Evolutionary conservation across 2,888 invertebrate species (phyloP).

Genomic region (Oxystoma pomonae): DNA sequence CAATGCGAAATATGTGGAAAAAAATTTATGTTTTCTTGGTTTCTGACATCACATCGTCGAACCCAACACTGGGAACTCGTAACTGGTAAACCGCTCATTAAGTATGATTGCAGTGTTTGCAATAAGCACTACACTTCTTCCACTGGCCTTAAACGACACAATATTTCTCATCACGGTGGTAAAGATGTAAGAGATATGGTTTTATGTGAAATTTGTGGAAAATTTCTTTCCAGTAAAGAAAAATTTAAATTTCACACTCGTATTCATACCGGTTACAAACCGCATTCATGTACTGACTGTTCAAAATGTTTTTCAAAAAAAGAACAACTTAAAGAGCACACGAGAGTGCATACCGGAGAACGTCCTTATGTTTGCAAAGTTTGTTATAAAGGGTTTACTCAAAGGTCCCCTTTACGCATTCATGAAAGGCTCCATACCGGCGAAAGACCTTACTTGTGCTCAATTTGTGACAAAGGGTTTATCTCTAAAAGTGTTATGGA

Average conservation of each 20-base stretch:
- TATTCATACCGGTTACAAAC: conserved; percentile 45
- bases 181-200: not conserved
- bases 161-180: not conserved
- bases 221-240: conserved; percentile 13
- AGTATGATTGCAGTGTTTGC: not conserved
- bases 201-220: conserved; percentile 29
- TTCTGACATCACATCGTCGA: not conserved
- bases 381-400: conserved; percentile 58
- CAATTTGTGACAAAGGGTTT: conserved; percentile 33
- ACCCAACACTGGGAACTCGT: not conserved
- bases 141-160: not conserved
- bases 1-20: conserved; percentile 41
- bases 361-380: conserved; percentile 57
- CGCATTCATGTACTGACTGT: conserved; percentile 48
- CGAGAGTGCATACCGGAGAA: conserved; percentile 54
- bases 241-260: conserved; percentile 25
- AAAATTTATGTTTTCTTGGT: conserved; percentile 50
- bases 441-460: conserved; percentile 52
- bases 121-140: not conserved
- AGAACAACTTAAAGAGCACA: conserved; percentile 43
- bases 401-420: conserved; percentile 56
- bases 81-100: not conserved
- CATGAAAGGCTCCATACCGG: conserved; percentile 58
- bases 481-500: conserved; percentile 33
- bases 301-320: conserved; percentile 13